Evolutionary conservation across 2,888 invertebrate species (phyloP), one percentile per base, ranked within the genome.

Genomic region (Trichogramma evanescens): DNA sequence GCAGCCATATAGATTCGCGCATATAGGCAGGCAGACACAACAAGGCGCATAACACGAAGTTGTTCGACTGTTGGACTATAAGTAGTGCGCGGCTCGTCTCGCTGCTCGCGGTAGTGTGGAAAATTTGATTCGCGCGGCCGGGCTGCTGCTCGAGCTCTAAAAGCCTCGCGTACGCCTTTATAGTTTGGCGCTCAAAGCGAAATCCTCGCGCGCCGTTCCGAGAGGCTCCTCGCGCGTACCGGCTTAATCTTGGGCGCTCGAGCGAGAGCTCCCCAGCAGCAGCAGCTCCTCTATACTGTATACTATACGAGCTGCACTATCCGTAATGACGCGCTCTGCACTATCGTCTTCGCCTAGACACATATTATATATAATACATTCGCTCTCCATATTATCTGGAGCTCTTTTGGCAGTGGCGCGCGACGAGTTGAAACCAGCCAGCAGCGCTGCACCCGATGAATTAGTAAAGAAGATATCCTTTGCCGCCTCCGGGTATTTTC

Each of bases 381-480:
- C 26, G 26, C 26, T 26, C 26, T 26, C 26, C 26, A 26, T 3
- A 26, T 26, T 26, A 26, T 26, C 26, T 26, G 26, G 26, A 26
- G 26, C 26, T 26, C 26, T 26, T 26, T 66, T 59, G 62, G 62
- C 63, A 65, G 58, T 57, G 58, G 54, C 59, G 66, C 66, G 66
- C 49, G 66, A 70, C 70, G 68, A 56, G 58, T 52, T 50, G 42
- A 55, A 54, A 51, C 26, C 26, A 26, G 26, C 2, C 26, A 26
- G 26, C 26, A 26, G 26, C 26, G 9, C 54, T 52, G 38, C 9
- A 41, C 64, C 68, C 67, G 71, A 76, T 77, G 74, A 77, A 77
- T 76, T 75, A 76, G 73, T 75, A 73, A 75, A 62, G 74, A 72
- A 73, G 73, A 74, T 73, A 74, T 74, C 71, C 72, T 26, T 26